phyloP scores from a whole-genome alignment of 2,113 vertebrate genomes.

The Pholis gunnellus region DNA sequence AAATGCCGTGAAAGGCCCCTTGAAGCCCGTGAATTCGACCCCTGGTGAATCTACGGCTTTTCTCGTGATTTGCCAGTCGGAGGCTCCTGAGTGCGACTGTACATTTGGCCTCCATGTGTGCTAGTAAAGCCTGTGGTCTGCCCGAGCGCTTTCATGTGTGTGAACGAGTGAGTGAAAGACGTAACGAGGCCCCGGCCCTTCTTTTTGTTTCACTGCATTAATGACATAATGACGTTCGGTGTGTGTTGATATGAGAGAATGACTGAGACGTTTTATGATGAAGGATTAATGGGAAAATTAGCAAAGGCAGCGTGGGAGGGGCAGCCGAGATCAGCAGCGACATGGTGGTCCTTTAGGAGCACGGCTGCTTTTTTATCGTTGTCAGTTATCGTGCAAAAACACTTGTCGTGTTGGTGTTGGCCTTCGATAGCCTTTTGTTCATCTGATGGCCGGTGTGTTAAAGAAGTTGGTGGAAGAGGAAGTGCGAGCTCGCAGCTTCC shows the following conservation, averaged over 20 bases:
- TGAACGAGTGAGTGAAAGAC: conserved; percentile 34
- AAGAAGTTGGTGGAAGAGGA: background rate
- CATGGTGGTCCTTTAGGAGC: background rate
- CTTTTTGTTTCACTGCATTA: background rate
- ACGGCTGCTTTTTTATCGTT: background rate
- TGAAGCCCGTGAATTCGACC: conserved; percentile 14
- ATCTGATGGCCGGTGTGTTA: background rate
- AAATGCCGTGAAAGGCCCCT: conserved; percentile 11
- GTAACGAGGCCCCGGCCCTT: background rate
- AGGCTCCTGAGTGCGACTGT: conserved; percentile 47
- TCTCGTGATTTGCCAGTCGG: conserved; percentile 28
- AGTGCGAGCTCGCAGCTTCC: background rate
- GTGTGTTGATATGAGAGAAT: conserved; percentile 15
- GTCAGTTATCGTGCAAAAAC: background rate
- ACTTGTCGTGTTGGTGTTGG: background rate
- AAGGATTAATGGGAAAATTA: conserved; percentile 45
- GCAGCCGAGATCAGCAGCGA: conserved; percentile 13
- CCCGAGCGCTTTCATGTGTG: conserved; percentile 60
- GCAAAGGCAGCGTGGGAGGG: conserved; percentile 31
- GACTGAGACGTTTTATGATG: background rate
- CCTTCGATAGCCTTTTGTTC: background rate
- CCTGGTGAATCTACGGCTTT: background rate
- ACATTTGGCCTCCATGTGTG: conserved; percentile 80
- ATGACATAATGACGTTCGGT: background rate
- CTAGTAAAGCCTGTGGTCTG: conserved; percentile 60